Evolutionary conservation across 1,140 invertebrate species (phyloP), one percentile per base, ranked within the genome.

Genomic region (Drosophila truncata): DNA sequence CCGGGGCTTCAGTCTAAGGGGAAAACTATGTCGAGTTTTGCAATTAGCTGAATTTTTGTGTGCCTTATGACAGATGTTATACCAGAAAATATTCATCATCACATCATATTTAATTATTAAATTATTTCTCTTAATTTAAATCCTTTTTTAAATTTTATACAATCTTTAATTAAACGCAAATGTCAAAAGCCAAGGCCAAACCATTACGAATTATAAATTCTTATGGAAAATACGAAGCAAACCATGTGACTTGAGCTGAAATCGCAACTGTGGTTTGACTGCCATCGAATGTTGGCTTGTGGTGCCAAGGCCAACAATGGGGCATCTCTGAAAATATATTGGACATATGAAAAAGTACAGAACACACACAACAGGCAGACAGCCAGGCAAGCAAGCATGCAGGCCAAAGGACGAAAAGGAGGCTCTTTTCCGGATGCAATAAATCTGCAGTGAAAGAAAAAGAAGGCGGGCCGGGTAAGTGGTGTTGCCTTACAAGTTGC

Each of bases 401-500:
- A 16, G 39, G 41, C 44, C n/a, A 66, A 20, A 55, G 41, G 37
- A 55, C 9, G 18, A 60, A 18, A 18, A 57, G 57, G 41, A 67
- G 78, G 29, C 55, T 65, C 65, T 79, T 75, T 86, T 86, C 82
- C 82, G 73, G 82, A 44, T 59, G 76, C 74, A 75, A 86, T 86
- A 86, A 86, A 86, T 86, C 82, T 86, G 78, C 50, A 57, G 29
- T 39, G 59, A 50, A 44, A 50, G 54, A 39, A 73, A 73, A 62
- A 47, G 54, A 11, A 20, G 54, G 42, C 47, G 42, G 37, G 33
- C 13, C 46, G 54, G 61, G 33, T 65, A 76, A 76, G 64, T 77
- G 74, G 74, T 60, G 52, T 67, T 77, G 76, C 82, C 82, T 86
- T 86, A 86, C 82, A 86, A 86, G 82, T 86, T 82, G 79, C 78